Percentiles rank a stretch among this genome's conserved stretches.
phyloP scores from a whole-genome alignment of 2,888 invertebrate genomes.

The Periphyllus acericola region DNA sequence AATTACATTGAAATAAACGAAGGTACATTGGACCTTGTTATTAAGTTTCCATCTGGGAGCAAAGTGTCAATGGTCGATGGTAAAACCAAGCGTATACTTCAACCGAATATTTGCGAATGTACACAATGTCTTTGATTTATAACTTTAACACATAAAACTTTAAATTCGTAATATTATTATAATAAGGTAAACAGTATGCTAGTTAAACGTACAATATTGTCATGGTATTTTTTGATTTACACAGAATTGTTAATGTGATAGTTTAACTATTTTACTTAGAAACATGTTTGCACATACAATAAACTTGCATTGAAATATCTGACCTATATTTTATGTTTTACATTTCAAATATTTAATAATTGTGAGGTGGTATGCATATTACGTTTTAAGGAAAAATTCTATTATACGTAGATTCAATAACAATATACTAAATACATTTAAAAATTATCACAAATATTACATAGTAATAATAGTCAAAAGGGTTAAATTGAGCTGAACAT shows the following conservation, averaged over 20 bases:
- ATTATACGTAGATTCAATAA: slow-evolving; percentile 33
- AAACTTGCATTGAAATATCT: slow-evolving; percentile 9
- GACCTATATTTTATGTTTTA: slow-evolving; percentile 11
- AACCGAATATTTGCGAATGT: slow-evolving; percentile 64
- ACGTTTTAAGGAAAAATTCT: slow-evolving; percentile 21
- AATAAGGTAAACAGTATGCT: background rate
- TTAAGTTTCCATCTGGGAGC: slow-evolving; percentile 62
- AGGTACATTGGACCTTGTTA: slow-evolving; percentile 59
- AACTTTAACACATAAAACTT: background rate
- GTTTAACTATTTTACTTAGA: background rate
- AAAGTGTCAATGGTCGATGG: slow-evolving; percentile 66
- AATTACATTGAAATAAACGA: slow-evolving; percentile 61
- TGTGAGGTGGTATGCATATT: background rate
- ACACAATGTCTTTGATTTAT: background rate
- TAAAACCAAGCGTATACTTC: slow-evolving; percentile 66
- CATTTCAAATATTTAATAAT: slow-evolving; percentile 15
- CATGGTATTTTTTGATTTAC: slow-evolving; percentile 38
- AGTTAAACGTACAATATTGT: slow-evolving; percentile 35
- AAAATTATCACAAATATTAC: slow-evolving; percentile 32
- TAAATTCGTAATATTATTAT: slow-evolving; percentile 28
- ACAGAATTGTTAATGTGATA: background rate
- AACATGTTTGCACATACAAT: background rate
- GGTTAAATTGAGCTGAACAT: slow-evolving; percentile 32
- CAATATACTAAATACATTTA: slow-evolving; percentile 21
- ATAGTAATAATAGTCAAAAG: slow-evolving; percentile 29